phyloP scores from a whole-genome alignment of 2,113 vertebrate genomes.

The Delphinus delphis region DNA sequence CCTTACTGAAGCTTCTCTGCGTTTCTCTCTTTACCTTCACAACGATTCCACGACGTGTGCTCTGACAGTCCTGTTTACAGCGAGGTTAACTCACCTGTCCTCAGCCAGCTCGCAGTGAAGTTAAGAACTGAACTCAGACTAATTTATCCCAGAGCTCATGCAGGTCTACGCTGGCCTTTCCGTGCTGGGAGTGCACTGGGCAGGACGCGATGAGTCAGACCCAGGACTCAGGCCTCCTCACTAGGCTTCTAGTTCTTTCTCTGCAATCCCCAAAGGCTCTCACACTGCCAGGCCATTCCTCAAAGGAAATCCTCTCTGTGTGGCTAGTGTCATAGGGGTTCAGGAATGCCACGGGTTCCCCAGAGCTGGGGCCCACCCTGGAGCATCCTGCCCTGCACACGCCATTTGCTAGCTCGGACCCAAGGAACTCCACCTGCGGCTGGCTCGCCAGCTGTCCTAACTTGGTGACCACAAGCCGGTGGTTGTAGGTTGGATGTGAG shows the following conservation, averaged over 20 bases:
- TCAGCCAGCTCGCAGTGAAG: neutral
- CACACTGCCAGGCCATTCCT: neutral
- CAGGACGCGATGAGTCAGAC: neutral
- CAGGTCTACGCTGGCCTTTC: neutral
- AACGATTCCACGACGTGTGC: accelerated
- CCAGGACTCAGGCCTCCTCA: neutral
- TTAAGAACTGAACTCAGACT: neutral
- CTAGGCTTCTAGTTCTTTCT: neutral
- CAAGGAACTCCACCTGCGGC: neutral
- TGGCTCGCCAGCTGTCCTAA: neutral
- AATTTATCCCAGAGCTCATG: neutral
- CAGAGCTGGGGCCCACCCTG: neutral
- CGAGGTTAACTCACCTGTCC: neutral
- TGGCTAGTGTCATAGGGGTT: neutral
- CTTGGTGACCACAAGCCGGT: neutral
- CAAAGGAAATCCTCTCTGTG: neutral
- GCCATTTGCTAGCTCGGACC: neutral
- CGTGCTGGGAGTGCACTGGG: accelerated
- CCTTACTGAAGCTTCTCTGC: accelerated
- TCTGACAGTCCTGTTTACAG: neutral
- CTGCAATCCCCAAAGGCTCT: neutral
- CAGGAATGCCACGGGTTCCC: neutral
- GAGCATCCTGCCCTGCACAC: neutral
- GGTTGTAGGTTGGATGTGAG: neutral
- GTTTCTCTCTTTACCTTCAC: too few relatives aligned